Evolutionary conservation across 2,888 invertebrate genomes (phyloP).

Genomic region (Ctenicera cuprea): DNA sequence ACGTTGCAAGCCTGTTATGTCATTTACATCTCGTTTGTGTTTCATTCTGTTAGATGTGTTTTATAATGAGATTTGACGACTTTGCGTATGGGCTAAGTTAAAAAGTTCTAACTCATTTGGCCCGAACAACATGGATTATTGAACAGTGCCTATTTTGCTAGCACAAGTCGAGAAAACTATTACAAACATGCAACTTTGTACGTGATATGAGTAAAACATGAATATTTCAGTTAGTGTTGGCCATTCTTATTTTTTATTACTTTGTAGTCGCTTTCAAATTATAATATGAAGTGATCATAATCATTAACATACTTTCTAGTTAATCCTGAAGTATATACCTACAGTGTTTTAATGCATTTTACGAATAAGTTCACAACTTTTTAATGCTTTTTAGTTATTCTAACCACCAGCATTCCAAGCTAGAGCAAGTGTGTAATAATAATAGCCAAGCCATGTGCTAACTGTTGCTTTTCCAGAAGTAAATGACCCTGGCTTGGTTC

Average conservation of each 20-base stretch:
- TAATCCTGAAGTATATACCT: too few relatives aligned
- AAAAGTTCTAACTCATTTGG: too few relatives aligned
- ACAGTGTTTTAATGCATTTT: too few relatives aligned
- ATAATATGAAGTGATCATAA: background rate
- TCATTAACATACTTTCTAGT: too few relatives aligned
- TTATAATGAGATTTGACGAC: too few relatives aligned
- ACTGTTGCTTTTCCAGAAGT: slow-evolving; percentile 40
- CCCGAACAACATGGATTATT: too few relatives aligned
- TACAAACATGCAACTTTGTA: slow-evolving; percentile 4
- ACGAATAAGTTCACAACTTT: background rate
- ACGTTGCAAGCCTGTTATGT: slow-evolving; percentile 5
- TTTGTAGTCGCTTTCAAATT: background rate
- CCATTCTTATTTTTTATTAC: background rate
- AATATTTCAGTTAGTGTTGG: background rate
- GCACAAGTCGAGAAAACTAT: background rate
- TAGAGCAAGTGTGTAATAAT: slow-evolving; percentile 30
- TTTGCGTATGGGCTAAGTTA: too few relatives aligned
- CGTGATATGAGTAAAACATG: slow-evolving; percentile 13
- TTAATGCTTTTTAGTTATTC: slow-evolving; percentile 7
- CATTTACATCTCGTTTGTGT: slow-evolving; percentile 1
- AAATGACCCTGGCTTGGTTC: slow-evolving; percentile 50
- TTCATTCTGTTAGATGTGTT: too few relatives aligned
- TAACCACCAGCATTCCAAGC: slow-evolving; percentile 32
- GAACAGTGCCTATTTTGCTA: too few relatives aligned
- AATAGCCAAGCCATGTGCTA: slow-evolving; percentile 28